Conservation (phyloP, 2,113 vertebrate species). For the Mustelus asterias region DNA sequence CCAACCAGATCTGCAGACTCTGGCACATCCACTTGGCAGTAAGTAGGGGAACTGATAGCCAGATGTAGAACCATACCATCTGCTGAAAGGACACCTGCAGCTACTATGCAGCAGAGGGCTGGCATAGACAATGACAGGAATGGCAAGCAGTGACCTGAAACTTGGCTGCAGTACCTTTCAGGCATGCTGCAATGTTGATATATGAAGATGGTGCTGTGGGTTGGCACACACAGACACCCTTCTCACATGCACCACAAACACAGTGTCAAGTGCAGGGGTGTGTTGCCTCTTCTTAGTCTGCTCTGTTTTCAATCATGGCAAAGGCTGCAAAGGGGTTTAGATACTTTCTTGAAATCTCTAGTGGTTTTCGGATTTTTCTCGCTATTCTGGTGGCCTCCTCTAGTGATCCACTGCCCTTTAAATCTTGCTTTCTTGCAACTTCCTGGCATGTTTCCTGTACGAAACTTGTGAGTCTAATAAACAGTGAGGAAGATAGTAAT, state of each 20-base stretch:
- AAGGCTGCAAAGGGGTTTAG: not conserved
- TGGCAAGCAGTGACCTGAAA: not conserved
- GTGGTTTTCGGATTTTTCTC: not conserved
- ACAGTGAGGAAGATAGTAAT: not conserved
- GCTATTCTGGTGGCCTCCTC: not conserved
- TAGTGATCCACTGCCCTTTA: not conserved
- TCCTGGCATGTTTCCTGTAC: not conserved
- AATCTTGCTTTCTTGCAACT: not conserved
- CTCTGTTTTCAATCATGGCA: not conserved
- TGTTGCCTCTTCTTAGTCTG: not conserved
- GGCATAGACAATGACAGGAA: not conserved
- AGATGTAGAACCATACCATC: conserved; percentile 17
- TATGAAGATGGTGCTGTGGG: not conserved
- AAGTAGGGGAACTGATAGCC: not conserved
- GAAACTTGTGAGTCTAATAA: not conserved
- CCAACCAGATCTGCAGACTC: conserved; percentile 6
- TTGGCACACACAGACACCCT: not conserved
- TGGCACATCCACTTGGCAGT: conserved; percentile 2
- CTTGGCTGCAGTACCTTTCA: not conserved
- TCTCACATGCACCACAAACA: not conserved
- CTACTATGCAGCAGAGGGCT: not conserved
- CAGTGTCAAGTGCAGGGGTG: not conserved
- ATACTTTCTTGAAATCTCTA: not conserved
- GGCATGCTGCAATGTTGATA: not conserved
- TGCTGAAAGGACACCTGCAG: conserved; percentile 14